phyloP scores from a whole-genome alignment of 2,888 invertebrate genomes.

The Leptinotarsa tumamoca region DNA sequence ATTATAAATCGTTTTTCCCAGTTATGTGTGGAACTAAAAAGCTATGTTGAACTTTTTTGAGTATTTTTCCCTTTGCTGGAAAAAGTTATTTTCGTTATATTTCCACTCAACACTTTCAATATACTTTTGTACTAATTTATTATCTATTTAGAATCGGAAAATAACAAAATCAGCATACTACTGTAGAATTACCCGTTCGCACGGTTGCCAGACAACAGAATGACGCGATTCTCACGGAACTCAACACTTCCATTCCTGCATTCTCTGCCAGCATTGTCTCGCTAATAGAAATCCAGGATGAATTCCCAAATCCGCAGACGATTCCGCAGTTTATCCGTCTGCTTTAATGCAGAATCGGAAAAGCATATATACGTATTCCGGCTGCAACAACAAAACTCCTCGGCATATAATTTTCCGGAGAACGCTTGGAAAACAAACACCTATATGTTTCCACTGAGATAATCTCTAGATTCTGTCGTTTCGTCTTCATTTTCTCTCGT shows the following conservation, averaged over 20 bases:
- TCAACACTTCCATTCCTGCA: conserved; percentile 3
- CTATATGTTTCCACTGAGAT: conserved; percentile 9
- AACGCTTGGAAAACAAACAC: conserved; percentile 5
- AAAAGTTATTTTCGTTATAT: no score
- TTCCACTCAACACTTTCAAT: no score
- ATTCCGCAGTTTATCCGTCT: conserved; percentile 11
- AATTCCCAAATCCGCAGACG: conserved; percentile 11
- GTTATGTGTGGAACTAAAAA: no score
- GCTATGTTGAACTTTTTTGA: no score
- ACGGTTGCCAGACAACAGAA: not conserved
- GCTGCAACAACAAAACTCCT: not conserved
- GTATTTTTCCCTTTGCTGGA: no score
- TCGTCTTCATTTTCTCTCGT: not conserved
- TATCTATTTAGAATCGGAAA: not conserved
- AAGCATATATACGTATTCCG: conserved; percentile 9
- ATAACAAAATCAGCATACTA: not conserved
- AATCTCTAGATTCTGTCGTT: not conserved
- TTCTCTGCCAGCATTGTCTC: conserved; percentile 9
- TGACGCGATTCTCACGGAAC: not conserved
- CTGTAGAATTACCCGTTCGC: not conserved
- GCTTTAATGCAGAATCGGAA: conserved; percentile 5
- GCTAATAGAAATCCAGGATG: conserved; percentile 13
- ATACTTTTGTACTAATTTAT: not conserved
- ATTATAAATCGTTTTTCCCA: no score
- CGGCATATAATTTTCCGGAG: conserved; percentile 9